A percentile compares a stretch with the other conserved stretches of the same genome.
Evolutionary conservation across 2,888 invertebrate species (phyloP).

Genomic region (Luperina testacea): DNA sequence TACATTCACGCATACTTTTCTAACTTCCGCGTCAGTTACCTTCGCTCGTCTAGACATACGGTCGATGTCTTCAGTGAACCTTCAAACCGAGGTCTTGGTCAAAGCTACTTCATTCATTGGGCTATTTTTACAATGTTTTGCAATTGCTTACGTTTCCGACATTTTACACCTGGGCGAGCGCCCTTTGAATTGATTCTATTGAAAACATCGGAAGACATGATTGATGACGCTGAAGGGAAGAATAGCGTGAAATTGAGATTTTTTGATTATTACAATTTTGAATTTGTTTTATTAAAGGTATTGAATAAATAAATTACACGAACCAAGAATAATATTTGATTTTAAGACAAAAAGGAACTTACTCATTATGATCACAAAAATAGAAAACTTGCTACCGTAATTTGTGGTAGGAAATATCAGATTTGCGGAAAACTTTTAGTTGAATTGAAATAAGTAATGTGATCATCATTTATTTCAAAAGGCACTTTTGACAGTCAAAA

Average conservation of each 20-base stretch:
- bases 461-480: neutral
- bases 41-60: conserved; percentile 63
- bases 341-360: neutral
- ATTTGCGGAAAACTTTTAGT: neutral
- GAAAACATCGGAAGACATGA: conserved; percentile 16
- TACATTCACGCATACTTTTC: conserved; percentile 60
- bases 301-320: neutral
- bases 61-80: conserved; percentile 71
- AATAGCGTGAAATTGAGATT: neutral
- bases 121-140: conserved; percentile 58
- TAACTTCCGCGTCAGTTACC: conserved; percentile 51
- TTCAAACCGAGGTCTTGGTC: conserved; percentile 67
- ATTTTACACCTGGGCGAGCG: conserved; percentile 57
- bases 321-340: neutral
- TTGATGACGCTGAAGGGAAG: conserved; percentile 15
- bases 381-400: too few relatives aligned
- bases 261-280: neutral
- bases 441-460: neutral
- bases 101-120: conserved; percentile 57
- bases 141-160: conserved; percentile 48
- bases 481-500: neutral
- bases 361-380: neutral
- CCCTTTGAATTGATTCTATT: conserved; percentile 54
- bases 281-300: neutral
- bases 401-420: neutral